Evolutionary conservation across 2,888 invertebrate species (phyloP).

Genomic region (Sminthurinus aureus): DNA sequence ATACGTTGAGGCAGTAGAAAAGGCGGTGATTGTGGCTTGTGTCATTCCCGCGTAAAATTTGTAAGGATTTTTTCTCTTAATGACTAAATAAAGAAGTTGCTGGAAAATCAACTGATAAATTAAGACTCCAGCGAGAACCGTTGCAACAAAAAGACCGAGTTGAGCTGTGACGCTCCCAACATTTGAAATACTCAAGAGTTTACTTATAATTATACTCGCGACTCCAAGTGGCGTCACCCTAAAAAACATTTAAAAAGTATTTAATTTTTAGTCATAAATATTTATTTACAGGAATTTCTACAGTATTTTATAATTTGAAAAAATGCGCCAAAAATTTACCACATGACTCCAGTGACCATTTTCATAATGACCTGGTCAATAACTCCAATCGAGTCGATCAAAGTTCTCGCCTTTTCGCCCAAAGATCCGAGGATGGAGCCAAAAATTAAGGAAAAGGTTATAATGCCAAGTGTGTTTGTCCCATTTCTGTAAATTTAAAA

Average conservation of each 20-base stretch:
- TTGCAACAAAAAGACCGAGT: conserved; percentile 89
- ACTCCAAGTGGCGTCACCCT: conserved; percentile 25
- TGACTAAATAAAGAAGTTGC: conserved; percentile 82
- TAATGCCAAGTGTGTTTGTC: conserved; percentile 85
- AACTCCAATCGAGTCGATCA: conserved; percentile 84
- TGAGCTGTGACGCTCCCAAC: not conserved
- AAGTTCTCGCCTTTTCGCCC: conserved; percentile 78
- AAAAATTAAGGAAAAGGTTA: conserved; percentile 88
- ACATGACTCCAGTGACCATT: conserved; percentile 90
- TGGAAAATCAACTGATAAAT: conserved; percentile 93
- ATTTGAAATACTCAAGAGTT: conserved; percentile 20
- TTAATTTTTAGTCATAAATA: not conserved
- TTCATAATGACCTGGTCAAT: conserved; percentile 91
- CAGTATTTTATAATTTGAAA: no score
- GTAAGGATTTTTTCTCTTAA: conserved; percentile 83
- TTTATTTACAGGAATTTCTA: no score
- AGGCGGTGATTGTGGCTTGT: conserved; percentile 92
- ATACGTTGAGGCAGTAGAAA: conserved; percentile 91
- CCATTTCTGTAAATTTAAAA: conserved; percentile 69
- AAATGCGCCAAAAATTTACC: no score
- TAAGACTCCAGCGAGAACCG: conserved; percentile 86
- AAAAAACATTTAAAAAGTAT: not conserved
- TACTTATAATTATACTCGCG: conserved; percentile 4
- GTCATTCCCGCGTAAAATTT: conserved; percentile 81
- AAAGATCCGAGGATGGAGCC: conserved; percentile 86